Conservation (phyloP, 2,797 vertebrate species). For the Neopelma chrysocephalum region DNA sequence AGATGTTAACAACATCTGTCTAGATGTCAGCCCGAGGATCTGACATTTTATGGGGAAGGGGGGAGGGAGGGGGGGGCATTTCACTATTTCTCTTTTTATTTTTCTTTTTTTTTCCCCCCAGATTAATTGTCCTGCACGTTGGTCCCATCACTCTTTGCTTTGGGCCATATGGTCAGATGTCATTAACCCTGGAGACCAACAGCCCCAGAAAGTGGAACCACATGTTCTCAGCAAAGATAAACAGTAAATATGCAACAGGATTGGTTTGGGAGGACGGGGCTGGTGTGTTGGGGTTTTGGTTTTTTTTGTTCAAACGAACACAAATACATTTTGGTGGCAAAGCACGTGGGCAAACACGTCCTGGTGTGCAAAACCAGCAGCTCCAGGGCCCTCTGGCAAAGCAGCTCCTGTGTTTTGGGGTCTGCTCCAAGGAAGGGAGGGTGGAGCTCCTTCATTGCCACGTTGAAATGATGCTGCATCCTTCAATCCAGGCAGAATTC, state of each 20-base stretch:
- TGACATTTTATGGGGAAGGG: slow-evolving; percentile 56
- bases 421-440: neutral
- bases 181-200: slow-evolving; percentile 69
- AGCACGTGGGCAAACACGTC: fast-evolving
- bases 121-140: slow-evolving; percentile 55
- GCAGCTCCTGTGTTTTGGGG: neutral
- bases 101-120: neutral
- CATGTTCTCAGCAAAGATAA: slow-evolving; percentile 66
- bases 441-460: slow-evolving; percentile 12
- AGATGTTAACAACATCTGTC: slow-evolving; percentile 70
- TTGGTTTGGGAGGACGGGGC: neutral
- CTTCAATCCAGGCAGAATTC: neutral
- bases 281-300: neutral
- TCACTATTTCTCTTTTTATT: slow-evolving; percentile 35
- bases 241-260: slow-evolving; percentile 1
- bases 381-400: neutral
- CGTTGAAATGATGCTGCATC: neutral
- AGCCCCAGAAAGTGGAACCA: slow-evolving; percentile 77
- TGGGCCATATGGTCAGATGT: slow-evolving; percentile 73
- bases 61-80: slow-evolving; percentile 24
- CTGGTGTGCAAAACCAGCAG: neutral
- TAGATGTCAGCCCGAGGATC: slow-evolving; percentile 64
- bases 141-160: slow-evolving; percentile 74
- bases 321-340: neutral
- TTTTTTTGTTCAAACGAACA: neutral